Evolutionary conservation across 2,797 vertebrate species (phyloP).

Genomic region (Myripristis murdjan): DNA sequence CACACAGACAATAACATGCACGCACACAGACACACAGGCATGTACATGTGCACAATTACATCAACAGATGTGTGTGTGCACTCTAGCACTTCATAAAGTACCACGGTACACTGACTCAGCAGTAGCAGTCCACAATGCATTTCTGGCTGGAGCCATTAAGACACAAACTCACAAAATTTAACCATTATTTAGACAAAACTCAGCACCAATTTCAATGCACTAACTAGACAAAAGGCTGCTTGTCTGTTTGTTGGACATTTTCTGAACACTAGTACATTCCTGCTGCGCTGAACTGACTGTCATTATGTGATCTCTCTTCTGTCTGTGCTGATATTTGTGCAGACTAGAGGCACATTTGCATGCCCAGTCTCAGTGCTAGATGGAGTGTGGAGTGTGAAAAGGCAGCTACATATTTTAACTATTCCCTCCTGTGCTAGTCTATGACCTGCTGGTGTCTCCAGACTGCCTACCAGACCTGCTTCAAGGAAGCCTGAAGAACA

Average conservation of each 20-base stretch:
- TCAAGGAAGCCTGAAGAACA: slow-evolving; percentile 89
- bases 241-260: slow-evolving; percentile 8
- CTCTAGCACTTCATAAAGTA: slow-evolving; percentile 65
- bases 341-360: background rate
- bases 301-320: slow-evolving; percentile 7
- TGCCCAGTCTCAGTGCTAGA: background rate
- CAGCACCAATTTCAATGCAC: background rate
- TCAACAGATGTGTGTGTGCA: slow-evolving; percentile 17
- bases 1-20: slow-evolving; percentile 23
- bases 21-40: slow-evolving; percentile 21
- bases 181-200: background rate
- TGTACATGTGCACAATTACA: slow-evolving; percentile 13
- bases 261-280: background rate
- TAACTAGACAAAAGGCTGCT: slow-evolving; percentile 20
- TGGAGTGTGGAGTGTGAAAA: background rate
- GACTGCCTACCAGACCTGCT: slow-evolving; percentile 90
- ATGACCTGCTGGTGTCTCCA: slow-evolving; percentile 93
- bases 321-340: background rate
- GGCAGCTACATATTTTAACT: slow-evolving; percentile 27
- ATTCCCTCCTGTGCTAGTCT: slow-evolving; percentile 84
- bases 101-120: slow-evolving; percentile 49
- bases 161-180: slow-evolving; percentile 9
- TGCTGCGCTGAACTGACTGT: background rate
- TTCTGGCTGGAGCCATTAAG: slow-evolving; percentile 1
- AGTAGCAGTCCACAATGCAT: slow-evolving; percentile 16